Evolutionary conservation across 2,888 invertebrate species (phyloP), one percentile per base, ranked within the genome.

Genomic region (Epinotia demarniana): DNA sequence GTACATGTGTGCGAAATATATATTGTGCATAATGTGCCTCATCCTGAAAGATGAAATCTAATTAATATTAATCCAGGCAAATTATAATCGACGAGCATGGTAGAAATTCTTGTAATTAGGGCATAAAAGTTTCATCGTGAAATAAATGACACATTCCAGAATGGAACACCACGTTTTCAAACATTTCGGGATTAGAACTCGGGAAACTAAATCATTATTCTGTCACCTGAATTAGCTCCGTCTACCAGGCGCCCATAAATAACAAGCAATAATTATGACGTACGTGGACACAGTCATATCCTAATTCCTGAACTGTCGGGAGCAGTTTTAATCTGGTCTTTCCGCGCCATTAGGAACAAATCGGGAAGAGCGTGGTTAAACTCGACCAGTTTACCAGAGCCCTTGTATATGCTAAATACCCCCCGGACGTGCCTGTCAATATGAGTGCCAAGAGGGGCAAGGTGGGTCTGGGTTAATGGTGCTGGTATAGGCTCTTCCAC

Each of bases 261-360:
- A 3, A 18, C n/a, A 23, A n/a, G 13, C 60, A 67, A 64, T 64
- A 64, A 74, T 72, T 72, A 75, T 73, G 71, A 73, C 55, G 61
- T 64, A 61, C 61, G 39, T 64, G 55, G 70, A 76, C 68, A 72
- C 72, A n/a, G n/a, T n/a, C n/a, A 73, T 73, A 68, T 77, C 60
- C 8, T 58, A 68, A 74, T 58, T 68, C 61, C 46, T 66, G 72
- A 78, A 72, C 77, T 78, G 76, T 72, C 75, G 57, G 73, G 63
- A 64, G 55, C 75, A 75, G 77, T 77, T 78, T 78, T 89, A 89
- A 89, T 89, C 89, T 89, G 81, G 80, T 85, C 79, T 73, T 89
- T 89, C 87, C 89, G 81, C 84, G 70, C 87, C 89, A 89, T 89
- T 89, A 86, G 88, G 84, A 86, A 81, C 83, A 86, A 89, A 88